phyloP scores from a whole-genome alignment of 2,113 vertebrate genomes.

The Neotoma lepida region DNA sequence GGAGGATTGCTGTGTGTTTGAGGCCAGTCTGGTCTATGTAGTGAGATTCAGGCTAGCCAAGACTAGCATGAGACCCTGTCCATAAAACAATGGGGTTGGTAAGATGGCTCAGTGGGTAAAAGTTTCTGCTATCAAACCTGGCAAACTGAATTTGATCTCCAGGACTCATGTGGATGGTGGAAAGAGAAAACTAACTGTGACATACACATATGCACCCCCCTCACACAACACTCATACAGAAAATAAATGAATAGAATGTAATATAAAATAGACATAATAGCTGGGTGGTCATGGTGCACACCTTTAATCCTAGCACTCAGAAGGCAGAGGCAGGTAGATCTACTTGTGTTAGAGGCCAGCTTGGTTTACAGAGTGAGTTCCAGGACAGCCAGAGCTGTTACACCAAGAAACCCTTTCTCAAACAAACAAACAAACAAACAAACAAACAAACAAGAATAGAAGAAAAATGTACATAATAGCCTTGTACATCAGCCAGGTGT shows the following conservation, averaged over 20 bases:
- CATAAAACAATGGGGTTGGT: not conserved
- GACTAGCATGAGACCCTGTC: not conserved
- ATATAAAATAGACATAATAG: not conserved
- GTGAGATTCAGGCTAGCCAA: not conserved
- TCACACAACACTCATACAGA: not conserved
- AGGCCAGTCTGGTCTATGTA: not conserved
- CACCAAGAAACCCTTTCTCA: not conserved
- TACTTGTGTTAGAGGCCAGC: not conserved
- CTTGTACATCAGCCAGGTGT: not conserved
- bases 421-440: not conserved
- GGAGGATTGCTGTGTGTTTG: not conserved
- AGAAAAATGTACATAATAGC: not conserved
- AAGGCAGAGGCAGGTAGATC: not conserved
- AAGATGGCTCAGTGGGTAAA: not conserved
- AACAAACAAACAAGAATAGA: not conserved
- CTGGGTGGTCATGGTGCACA: not conserved
- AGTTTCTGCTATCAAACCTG: not conserved
- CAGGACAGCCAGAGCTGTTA: not conserved
- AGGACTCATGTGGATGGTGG: not conserved
- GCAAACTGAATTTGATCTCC: not conserved
- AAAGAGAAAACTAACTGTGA: not conserved
- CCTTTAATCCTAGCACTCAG: not conserved
- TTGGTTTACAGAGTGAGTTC: not conserved
- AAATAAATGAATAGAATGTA: not conserved
- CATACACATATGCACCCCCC: not conserved